phyloP scores from a whole-genome alignment of 2,113 vertebrate genomes.

The Raja brachyura region DNA sequence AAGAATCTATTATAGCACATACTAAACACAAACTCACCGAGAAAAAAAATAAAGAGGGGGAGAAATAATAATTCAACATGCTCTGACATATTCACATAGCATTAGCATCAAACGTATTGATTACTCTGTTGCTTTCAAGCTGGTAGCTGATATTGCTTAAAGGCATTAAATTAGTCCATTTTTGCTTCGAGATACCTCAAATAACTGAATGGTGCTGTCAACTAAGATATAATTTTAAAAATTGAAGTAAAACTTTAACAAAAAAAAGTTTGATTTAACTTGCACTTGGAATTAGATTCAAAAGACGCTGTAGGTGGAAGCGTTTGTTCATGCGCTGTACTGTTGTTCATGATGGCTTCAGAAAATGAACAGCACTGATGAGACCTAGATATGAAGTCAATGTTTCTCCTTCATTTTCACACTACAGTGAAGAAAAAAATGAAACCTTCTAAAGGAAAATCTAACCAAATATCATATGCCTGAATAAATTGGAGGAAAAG shows the following conservation, averaged over 20 bases:
- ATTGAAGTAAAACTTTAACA: too few species aligned
- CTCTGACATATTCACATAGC: constrained; percentile 52
- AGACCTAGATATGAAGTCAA: not conserved
- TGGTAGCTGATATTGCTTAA: constrained; percentile 41
- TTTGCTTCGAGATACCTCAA: constrained; percentile 46
- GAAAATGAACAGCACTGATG: not conserved
- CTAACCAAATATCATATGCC: constrained; percentile 9
- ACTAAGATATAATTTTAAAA: not conserved
- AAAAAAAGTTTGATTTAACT: not conserved
- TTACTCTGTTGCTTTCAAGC: constrained; percentile 45
- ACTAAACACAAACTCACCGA: not conserved
- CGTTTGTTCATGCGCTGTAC: too few species aligned
- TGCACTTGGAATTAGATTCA: not conserved
- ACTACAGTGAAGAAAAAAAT: not conserved
- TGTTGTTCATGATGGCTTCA: not conserved
- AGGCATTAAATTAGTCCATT: constrained; percentile 36
- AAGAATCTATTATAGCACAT: not conserved
- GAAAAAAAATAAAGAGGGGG: not conserved
- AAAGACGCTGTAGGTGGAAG: not conserved
- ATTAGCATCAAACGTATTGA: constrained; percentile 49
- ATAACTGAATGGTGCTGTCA: not conserved
- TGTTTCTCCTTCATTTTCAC: not conserved
- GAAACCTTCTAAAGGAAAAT: not conserved
- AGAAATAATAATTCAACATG: constrained; percentile 57
- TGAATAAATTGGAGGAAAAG: constrained; percentile 48